Evolutionary conservation across 2,113 vertebrate species (phyloP).

Genomic region (Sinocyclocheilus rhinocerous): DNA sequence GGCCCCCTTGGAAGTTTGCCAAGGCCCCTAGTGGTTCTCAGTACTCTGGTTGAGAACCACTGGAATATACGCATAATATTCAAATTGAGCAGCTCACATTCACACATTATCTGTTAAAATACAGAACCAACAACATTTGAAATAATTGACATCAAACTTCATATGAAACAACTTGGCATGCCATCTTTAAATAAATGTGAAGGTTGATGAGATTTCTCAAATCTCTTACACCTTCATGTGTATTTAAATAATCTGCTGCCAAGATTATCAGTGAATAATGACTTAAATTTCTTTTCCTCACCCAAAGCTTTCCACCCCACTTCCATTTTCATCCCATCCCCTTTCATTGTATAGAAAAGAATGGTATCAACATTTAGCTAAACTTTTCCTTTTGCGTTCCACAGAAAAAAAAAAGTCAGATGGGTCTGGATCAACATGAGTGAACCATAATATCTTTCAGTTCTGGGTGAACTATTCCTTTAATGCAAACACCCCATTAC

Average conservation of each 20-base stretch:
- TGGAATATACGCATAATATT: background rate
- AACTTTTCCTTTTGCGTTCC: background rate
- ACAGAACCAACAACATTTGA: background rate
- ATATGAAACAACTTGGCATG: background rate
- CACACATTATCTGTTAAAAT: background rate
- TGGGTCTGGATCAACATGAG: background rate
- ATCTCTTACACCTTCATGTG: background rate
- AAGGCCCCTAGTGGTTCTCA: background rate
- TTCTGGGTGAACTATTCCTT: background rate
- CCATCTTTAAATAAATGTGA: background rate
- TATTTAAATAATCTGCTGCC: no score
- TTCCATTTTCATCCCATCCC: background rate
- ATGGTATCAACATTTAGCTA: background rate
- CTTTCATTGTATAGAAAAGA: background rate
- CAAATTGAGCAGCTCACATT: background rate
- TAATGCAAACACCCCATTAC: conserved; percentile 64
- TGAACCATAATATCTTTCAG: background rate
- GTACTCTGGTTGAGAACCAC: background rate
- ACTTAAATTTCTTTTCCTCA: background rate
- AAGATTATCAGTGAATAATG: background rate
- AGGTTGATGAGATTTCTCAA: background rate
- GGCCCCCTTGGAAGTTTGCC: no score
- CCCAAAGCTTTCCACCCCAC: background rate
- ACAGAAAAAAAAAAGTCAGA: background rate
- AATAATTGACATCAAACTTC: background rate